phyloP scores from a whole-genome alignment of 2,888 invertebrate genomes.

The Eucriotettix oculatus region DNA sequence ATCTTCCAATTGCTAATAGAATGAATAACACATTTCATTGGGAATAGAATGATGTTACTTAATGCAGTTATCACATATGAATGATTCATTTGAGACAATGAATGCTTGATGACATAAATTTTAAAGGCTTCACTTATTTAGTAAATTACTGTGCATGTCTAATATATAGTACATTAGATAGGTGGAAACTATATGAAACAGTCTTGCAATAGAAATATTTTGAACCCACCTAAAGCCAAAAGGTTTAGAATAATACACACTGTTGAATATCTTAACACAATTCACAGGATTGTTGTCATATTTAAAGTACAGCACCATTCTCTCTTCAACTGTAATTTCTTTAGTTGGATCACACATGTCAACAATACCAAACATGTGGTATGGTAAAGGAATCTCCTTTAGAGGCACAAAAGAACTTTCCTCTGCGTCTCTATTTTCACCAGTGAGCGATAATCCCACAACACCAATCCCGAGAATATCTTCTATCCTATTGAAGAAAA shows the following conservation, averaged over 20 bases:
- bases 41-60: too few species aligned
- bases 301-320: constrained; percentile 86
- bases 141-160: background rate
- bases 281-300: constrained; percentile 93
- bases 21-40: too few species aligned
- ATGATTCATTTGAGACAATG: too few species aligned
- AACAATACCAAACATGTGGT: constrained; percentile 81
- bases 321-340: constrained; percentile 73
- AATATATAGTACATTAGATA: background rate
- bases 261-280: constrained; percentile 92
- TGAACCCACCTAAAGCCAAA: constrained; percentile 53
- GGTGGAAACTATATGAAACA: background rate
- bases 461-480: constrained; percentile 81
- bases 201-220: too few species aligned
- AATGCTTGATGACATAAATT: too few species aligned
- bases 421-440: constrained; percentile 76
- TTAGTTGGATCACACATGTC: constrained; percentile 95
- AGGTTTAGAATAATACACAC: constrained; percentile 67
- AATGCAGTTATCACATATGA: too few species aligned
- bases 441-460: constrained; percentile 77
- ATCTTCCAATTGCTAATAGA: too few species aligned
- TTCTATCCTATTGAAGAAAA: constrained; percentile 32
- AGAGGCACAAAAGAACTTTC: constrained; percentile 80
- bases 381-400: constrained; percentile 65
- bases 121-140: background rate